These are phyloP conservation scores for Myotis pilosus DNA, from an alignment of 2,797 vertebrate species.

Conservation along the genomic window DNA sequence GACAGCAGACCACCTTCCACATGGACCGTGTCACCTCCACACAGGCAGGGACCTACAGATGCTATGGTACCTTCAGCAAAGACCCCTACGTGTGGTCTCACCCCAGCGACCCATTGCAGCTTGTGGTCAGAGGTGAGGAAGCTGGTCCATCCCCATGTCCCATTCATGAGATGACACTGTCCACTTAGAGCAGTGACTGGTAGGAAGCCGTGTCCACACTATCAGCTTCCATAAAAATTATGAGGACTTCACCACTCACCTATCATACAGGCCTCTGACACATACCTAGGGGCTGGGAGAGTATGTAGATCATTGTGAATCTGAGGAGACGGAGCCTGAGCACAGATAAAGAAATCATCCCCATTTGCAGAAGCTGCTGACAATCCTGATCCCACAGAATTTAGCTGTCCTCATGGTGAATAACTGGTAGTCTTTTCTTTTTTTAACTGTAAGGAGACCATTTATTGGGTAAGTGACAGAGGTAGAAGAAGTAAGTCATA, in stretches of 20 bases:
- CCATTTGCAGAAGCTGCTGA: background rate
- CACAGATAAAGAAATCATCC: background rate
- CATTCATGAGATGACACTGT: background rate
- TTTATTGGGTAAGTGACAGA: too few species aligned
- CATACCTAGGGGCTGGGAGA: background rate
- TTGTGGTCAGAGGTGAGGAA: background rate
- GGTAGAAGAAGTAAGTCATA: too few species aligned
- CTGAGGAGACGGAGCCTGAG: background rate
- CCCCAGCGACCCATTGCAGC: background rate
- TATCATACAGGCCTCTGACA: background rate
- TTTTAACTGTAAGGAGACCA: too few species aligned
- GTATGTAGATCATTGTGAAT: background rate
- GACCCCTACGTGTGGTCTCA: fast-evolving
- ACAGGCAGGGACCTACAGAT: background rate
- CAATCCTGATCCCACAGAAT: background rate
- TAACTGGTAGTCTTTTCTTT: background rate
- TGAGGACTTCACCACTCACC: background rate
- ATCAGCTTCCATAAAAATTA: background rate
- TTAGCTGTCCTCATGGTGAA: background rate
- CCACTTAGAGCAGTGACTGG: background rate
- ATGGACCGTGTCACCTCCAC: background rate
- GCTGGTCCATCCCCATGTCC: fast-evolving
- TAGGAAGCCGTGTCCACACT: fast-evolving
- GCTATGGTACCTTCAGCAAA: fast-evolving
- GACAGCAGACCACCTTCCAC: fast-evolving